Evolutionary conservation across 2,797 vertebrate species (phyloP), one percentile per base, ranked within the genome.

Genomic region (Tolypeutes matacus): DNA sequence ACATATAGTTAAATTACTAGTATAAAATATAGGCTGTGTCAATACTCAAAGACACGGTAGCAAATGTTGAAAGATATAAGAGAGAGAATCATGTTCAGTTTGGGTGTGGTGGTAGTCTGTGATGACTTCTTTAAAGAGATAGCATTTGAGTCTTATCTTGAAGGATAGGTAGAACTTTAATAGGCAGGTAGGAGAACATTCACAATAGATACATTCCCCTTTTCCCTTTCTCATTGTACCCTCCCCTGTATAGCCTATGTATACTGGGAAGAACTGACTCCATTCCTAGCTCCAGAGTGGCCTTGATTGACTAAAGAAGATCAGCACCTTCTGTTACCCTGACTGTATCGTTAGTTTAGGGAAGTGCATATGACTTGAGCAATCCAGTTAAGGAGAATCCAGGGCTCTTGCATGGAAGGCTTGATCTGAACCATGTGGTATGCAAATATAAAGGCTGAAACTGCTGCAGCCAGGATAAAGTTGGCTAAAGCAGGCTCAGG

Each of bases 1-100:
- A 67, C 75, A 94, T 86, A 34, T 67, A 93, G 51, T 95, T 12
- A 78, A 89, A 92, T 93, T 86, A 58, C 39, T 86, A 77, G 72
- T 93, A 87, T 82, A 89, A 64, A 92, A 67, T 85, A 88, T 82
- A 87, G 31, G 67, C 78, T 86, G 56, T 87, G 25, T 78, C 90
- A 93, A 27, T 69, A 95, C n/a, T 46, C 11, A 49, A 89, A 58
- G 39, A 65, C 36, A 93, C 69, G 49, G 53, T 92, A 73, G 83
- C 83, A 92, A 92, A 83, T 92, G 87, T 86, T 65, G 21, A 62
- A 46, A 89, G 69, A 56, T 12, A 60, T 83, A 92, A 88, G 91
- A 94, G 31, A 53, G 39, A 75, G 29, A 95, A 82, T 88, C 58
- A 94, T 25, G 91, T 95, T 11, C 13, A 25, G 5, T 88, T 96